Conservation (phyloP, 2,888 invertebrate species). For the Miltochrista miniata region DNA sequence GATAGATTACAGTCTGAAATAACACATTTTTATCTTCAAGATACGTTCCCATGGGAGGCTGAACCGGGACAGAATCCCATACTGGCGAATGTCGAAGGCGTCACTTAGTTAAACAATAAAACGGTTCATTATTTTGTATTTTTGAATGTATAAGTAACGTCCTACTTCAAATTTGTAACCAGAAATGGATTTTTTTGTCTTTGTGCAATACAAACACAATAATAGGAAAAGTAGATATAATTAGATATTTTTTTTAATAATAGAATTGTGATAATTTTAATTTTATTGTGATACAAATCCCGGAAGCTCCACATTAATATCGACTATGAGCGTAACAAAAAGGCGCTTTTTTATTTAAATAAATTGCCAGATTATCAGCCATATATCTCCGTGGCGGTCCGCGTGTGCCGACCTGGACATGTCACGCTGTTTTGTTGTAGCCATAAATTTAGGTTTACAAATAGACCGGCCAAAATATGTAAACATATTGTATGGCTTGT, state of each 20-base stretch:
- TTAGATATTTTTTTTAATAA: neutral
- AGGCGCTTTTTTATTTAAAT: constrained; percentile 36
- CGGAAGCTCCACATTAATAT: constrained; percentile 13
- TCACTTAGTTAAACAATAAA: too few relatives aligned
- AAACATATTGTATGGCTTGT: neutral
- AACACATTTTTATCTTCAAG: too few relatives aligned
- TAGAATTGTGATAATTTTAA: neutral
- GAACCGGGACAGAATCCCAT: too few relatives aligned
- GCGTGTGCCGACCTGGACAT: constrained; percentile 17
- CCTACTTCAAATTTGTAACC: too few relatives aligned
- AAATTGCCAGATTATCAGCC: constrained; percentile 54
- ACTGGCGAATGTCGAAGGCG: too few relatives aligned
- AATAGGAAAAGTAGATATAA: too few relatives aligned
- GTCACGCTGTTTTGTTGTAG: constrained; percentile 17
- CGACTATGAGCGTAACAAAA: constrained; percentile 12
- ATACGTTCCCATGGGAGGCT: too few relatives aligned
- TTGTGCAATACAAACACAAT: too few relatives aligned
- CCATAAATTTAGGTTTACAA: constrained; percentile 23
- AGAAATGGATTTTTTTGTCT: too few relatives aligned
- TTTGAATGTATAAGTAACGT: too few relatives aligned
- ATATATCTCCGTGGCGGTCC: constrained; percentile 41
- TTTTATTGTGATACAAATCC: neutral
- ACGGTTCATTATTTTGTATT: too few relatives aligned
- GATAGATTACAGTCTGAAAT: too few relatives aligned
- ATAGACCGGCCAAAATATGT: constrained; percentile 12